Evolutionary conservation across 1,140 invertebrate genomes (phyloP).

Genomic region (Hydropsyche tenuis): DNA sequence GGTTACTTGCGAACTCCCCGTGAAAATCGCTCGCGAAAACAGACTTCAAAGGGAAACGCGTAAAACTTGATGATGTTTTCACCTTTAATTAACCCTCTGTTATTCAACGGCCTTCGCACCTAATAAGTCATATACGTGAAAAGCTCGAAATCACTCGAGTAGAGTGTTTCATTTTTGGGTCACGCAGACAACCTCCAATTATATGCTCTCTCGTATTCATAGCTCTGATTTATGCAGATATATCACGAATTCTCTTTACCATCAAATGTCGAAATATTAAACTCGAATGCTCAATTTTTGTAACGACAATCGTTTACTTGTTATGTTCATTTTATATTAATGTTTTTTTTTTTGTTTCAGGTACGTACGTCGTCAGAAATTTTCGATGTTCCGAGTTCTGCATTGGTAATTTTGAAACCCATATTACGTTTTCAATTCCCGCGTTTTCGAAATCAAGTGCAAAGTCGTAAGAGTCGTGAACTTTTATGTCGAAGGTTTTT

Average conservation of each 20-base stretch:
- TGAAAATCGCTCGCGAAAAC: constrained; percentile 1
- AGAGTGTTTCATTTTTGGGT: constrained; percentile 20
- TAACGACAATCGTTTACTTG: too few species aligned
- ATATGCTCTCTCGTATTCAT: constrained; percentile 25
- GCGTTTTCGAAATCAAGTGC: too few species aligned
- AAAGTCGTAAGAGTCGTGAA: too few species aligned
- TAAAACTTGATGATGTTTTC: constrained; percentile 30
- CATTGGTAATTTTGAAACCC: not conserved
- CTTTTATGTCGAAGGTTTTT: too few species aligned
- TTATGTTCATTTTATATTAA: constrained; percentile 8
- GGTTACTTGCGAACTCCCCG: too few species aligned
- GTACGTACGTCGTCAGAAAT: not conserved
- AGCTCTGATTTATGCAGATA: constrained; percentile 24
- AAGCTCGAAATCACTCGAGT: constrained; percentile 23
- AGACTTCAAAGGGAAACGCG: not conserved
- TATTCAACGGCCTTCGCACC: constrained; percentile 25
- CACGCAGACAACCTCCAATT: constrained; percentile 26
- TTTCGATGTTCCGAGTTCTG: too few species aligned
- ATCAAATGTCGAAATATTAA: not conserved
- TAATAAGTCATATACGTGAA: constrained; percentile 30
- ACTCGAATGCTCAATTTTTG: too few species aligned
- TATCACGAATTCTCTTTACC: constrained; percentile 25
- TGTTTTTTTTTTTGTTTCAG: constrained; percentile 7
- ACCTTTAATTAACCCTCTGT: constrained; percentile 33
- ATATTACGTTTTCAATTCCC: too few species aligned